Percentiles rank a stretch among this genome's conserved stretches.
phyloP scores from a whole-genome alignment of 2,888 invertebrate species.

The Ennomos erosarius region DNA sequence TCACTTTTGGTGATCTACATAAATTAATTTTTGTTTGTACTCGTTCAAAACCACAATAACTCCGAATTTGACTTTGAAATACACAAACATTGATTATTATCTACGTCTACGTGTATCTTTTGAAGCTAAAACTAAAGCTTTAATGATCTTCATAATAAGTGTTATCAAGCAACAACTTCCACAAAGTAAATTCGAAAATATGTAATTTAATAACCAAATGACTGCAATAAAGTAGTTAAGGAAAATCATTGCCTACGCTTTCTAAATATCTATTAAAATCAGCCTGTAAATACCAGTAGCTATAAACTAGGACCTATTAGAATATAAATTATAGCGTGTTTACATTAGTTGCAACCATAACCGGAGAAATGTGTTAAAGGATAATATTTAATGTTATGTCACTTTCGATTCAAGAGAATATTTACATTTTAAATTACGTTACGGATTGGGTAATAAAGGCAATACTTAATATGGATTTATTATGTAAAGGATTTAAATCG shows the following conservation, averaged over 20 bases:
- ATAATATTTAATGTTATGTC: constrained; percentile 46
- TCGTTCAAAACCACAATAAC: constrained; percentile 11
- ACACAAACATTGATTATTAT: constrained; percentile 10
- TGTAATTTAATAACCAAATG: constrained; percentile 40
- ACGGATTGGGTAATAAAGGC: constrained; percentile 46
- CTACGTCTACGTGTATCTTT: constrained; percentile 8
- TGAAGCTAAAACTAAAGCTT: constrained; percentile 24
- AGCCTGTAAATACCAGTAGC: constrained; percentile 31
- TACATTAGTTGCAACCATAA: constrained; percentile 35
- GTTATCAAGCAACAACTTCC: constrained; percentile 35
- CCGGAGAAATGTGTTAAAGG: constrained; percentile 33
- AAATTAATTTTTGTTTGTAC: constrained; percentile 11
- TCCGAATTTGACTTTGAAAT: constrained; percentile 15
- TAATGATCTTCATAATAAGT: constrained; percentile 35
- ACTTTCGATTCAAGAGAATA: constrained; percentile 45
- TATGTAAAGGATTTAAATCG: constrained; percentile 45
- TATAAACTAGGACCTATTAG: constrained; percentile 17
- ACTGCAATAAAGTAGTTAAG: constrained; percentile 34
- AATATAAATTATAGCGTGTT: constrained; percentile 31
- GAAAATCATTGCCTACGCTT: constrained; percentile 40
- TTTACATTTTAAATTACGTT: constrained; percentile 47
- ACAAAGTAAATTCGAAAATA: constrained; percentile 32
- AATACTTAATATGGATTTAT: constrained; percentile 40
- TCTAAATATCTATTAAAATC: constrained; percentile 37
- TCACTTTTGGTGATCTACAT: constrained; percentile 17